These are phyloP conservation scores for Anolis sagrei DNA, from an alignment of 2,113 vertebrate genomes.

Conservation along the genomic window DNA sequence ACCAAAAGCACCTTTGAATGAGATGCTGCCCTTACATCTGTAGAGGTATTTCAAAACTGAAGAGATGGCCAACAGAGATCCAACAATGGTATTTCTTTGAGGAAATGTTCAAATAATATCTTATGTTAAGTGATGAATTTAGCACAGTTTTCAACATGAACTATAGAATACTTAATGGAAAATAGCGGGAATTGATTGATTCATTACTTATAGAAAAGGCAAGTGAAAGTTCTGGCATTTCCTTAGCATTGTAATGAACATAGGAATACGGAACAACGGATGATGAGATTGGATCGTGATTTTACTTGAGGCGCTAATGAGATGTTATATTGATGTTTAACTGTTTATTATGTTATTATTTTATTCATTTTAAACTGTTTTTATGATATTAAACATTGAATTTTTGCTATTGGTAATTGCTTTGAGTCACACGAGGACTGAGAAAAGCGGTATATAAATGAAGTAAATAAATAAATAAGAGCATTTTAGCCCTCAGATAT, in stretches of 20 bases:
- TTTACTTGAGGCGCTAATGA: too few relatives aligned
- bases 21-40: slow-evolving; percentile 62
- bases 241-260: too few relatives aligned
- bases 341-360: too few relatives aligned
- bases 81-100: slow-evolving; percentile 15
- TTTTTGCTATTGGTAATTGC: too few relatives aligned
- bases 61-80: slow-evolving; percentile 65
- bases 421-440: too few relatives aligned
- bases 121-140: neutral
- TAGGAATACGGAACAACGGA: too few relatives aligned
- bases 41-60: slow-evolving; percentile 58
- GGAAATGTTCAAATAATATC: neutral
- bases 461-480: too few relatives aligned
- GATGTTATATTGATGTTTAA: too few relatives aligned
- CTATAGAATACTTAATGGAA: neutral
- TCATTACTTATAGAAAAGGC: neutral
- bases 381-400: too few relatives aligned
- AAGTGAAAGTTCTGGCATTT: neutral
- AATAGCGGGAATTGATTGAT: neutral
- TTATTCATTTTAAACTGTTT: too few relatives aligned
- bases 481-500: neutral
- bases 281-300: too few relatives aligned
- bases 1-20: slow-evolving; percentile 68
- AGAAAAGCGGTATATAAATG: too few relatives aligned
- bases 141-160: neutral